Conservation (phyloP, 2,888 invertebrate genomes). For the Oligia strigilis region DNA sequence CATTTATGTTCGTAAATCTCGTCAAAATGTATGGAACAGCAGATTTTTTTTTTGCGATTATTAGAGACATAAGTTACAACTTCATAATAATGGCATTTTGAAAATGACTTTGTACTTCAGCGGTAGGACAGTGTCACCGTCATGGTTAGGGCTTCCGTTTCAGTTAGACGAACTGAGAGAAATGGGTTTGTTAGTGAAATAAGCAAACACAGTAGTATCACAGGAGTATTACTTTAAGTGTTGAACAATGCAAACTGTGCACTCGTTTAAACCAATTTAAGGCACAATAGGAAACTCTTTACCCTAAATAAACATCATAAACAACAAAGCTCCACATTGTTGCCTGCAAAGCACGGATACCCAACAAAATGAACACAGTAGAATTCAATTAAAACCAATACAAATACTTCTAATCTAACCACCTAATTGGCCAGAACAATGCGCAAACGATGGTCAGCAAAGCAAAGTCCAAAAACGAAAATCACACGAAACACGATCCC, state of each 20-base stretch:
- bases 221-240: neutral
- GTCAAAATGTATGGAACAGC: no score
- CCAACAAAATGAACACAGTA: slow-evolving; percentile 31
- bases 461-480: slow-evolving; percentile 54
- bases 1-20: no score
- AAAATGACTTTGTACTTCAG: neutral
- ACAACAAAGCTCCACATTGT: slow-evolving; percentile 21
- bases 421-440: slow-evolving; percentile 56
- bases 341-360: slow-evolving; percentile 1
- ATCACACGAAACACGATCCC: slow-evolving; percentile 60
- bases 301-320: slow-evolving; percentile 37
- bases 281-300: neutral
- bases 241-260: neutral
- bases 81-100: neutral
- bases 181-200: neutral
- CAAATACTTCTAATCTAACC: slow-evolving; percentile 52
- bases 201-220: neutral
- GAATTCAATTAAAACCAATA: slow-evolving; percentile 53
- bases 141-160: neutral
- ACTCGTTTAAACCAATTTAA: slow-evolving; percentile 7
- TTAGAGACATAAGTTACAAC: neutral
- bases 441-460: slow-evolving; percentile 48
- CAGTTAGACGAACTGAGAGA: neutral
- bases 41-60: no score
- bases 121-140: neutral